Base-by-base conservation (phyloP, 37 sponge, comb jelly and placozoan genomes). In the Corticium candelabrum region DNA sequence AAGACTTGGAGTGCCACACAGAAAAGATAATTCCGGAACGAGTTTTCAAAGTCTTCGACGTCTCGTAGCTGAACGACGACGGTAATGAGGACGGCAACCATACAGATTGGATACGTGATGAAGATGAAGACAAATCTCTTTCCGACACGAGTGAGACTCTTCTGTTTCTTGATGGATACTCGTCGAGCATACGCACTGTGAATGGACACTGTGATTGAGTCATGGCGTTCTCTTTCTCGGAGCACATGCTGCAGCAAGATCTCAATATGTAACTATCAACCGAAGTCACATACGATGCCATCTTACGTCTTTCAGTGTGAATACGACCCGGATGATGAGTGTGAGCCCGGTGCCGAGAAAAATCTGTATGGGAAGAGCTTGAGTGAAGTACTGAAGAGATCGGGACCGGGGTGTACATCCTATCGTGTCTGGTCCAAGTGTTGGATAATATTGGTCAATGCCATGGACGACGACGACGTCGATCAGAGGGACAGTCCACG, bases 261-360 rank as follows among this genome's bases (percentile, higher is more conserved):
- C 62, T n/a, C 62, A 21, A 50, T 50, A 27, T 21, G 62, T 50
- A 11, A 11, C 21, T 21, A 21, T 27, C 11, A 50, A 50, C 15
- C 62, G 11, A 11, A 50, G 62, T 50, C 62, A 21, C 62, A n/a
- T n/a, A n/a, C n/a, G n/a, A n/a, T n/a, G n/a, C n/a, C n/a, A n/a
- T n/a, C n/a, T n/a, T n/a, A n/a, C n/a, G n/a, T n/a, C n/a, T n/a
- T 50, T 50, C 62, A 50, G 62, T 27, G 15, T 11, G 21, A 50
- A 50, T 27, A 50, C 21, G 15, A 50, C 62, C 15, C 15, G 15
- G 62, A 50, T 11, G 21, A 50, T 50, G 62, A 50, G 62, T 21
- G 62, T 50, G 62, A 50, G 62, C 21, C 62, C 62, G 11, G 62
- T 50, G 62, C 62, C 62, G 62, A 50, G 62, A 50, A 50, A 50